These are phyloP conservation scores for Chironomus tepperi DNA, from an alignment of 1,140 invertebrate species.

Conservation along the genomic window DNA sequence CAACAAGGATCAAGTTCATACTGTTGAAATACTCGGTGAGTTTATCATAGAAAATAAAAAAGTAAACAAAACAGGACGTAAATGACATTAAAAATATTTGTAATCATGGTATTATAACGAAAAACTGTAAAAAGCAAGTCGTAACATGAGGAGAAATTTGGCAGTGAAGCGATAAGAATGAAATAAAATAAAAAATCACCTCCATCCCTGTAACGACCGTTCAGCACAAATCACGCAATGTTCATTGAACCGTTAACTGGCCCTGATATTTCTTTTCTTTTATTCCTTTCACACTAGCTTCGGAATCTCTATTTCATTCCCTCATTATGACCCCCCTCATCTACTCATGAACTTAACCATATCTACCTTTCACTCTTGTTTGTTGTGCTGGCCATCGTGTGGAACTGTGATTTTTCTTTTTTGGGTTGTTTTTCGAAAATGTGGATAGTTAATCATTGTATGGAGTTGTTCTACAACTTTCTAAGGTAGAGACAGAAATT, in stretches of 20 bases:
- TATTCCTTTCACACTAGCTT: too few species aligned
- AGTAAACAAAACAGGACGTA: constrained; percentile 17
- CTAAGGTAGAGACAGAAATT: too few species aligned
- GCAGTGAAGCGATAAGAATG: not conserved
- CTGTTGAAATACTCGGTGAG: constrained; percentile 40
- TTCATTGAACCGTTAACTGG: constrained; percentile 18
- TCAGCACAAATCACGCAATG: constrained; percentile 12
- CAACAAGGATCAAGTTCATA: constrained; percentile 48
- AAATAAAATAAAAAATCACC: not conserved
- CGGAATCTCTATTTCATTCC: not conserved
- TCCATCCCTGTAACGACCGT: not conserved
- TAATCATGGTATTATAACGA: constrained; percentile 4
- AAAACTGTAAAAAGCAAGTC: not conserved
- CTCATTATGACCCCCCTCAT: not conserved
- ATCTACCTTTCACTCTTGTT: too few species aligned
- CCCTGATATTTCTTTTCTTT: constrained; percentile 10
- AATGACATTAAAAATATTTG: constrained; percentile 22
- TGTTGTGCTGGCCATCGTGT: too few species aligned
- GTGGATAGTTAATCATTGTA: too few species aligned
- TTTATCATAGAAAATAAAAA: not conserved
- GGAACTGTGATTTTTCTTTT: too few species aligned
- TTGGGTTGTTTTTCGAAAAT: too few species aligned
- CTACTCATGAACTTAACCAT: too few species aligned
- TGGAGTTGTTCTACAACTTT: too few species aligned
- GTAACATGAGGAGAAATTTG: not conserved